These are phyloP conservation scores for Augiades crinisus DNA, from an alignment of 2,888 invertebrate genomes.

Conservation along the genomic window DNA sequence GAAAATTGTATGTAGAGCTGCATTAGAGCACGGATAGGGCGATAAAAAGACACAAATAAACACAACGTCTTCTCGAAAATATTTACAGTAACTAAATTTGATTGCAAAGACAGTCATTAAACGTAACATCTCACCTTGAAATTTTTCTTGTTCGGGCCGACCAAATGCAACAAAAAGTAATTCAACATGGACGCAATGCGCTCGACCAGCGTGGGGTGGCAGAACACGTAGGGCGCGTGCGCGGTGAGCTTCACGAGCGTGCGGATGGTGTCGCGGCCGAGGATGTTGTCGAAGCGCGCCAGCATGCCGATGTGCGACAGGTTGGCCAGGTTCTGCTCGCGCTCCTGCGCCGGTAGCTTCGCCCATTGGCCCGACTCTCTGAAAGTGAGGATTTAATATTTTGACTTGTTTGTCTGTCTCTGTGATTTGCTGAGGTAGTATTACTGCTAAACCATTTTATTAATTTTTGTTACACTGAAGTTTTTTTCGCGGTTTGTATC, in stretches of 20 bases:
- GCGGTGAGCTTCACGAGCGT: slow-evolving; percentile 90
- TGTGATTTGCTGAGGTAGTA: no score
- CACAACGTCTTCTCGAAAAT: no score
- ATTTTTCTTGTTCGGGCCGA: slow-evolving; percentile 95
- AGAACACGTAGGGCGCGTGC: slow-evolving; percentile 90
- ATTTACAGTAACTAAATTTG: no score
- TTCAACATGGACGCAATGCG: slow-evolving; percentile 97
- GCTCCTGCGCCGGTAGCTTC: slow-evolving; percentile 84
- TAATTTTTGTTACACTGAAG: no score
- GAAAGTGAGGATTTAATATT: no score
- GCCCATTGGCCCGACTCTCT: slow-evolving; percentile 90
- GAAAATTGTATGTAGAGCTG: no score
- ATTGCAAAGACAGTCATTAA: no score
- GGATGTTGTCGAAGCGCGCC: slow-evolving; percentile 95
- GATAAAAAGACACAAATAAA: no score
- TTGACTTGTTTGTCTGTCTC: no score
- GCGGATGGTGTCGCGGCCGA: slow-evolving; percentile 93
- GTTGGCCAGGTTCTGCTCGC: slow-evolving; percentile 86
- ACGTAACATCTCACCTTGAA: slow-evolving; percentile 90
- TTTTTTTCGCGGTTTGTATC: no score
- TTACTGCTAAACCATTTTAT: no score
- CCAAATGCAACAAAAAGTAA: slow-evolving; percentile 94
- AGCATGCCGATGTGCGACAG: slow-evolving; percentile 90
- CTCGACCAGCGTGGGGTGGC: slow-evolving; percentile 95
- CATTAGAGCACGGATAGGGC: no score